These are phyloP conservation scores for Cirrhinus molitorella DNA, from an alignment of 2,797 vertebrate genomes.

Conservation along the genomic window DNA sequence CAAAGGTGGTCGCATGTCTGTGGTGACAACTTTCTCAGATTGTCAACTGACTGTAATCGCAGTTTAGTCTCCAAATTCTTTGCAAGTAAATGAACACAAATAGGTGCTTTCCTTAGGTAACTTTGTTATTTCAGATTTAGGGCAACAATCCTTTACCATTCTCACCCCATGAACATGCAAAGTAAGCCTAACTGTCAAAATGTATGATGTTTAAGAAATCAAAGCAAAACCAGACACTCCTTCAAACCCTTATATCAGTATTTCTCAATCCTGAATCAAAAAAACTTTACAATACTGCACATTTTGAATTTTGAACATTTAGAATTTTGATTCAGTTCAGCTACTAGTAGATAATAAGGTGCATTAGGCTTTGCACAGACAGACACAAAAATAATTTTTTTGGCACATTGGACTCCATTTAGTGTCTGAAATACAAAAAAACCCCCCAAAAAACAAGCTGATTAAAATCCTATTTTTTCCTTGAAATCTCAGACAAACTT, in stretches of 20 bases:
- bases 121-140: not conserved
- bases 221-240: not conserved
- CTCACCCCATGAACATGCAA: not conserved
- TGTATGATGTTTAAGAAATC: not conserved
- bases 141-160: not conserved
- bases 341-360: not conserved
- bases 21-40: constrained; percentile 20
- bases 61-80: not conserved
- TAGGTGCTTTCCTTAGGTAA: not conserved
- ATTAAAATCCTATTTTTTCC: not conserved
- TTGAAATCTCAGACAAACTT: not conserved
- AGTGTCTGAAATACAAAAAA: not conserved
- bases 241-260: not conserved
- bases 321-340: not conserved
- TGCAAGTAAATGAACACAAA: not conserved
- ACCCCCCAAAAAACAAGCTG: not conserved
- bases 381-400: not conserved
- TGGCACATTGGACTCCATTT: not conserved
- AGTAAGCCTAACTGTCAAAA: not conserved
- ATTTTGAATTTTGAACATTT: no score
- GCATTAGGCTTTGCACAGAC: not conserved
- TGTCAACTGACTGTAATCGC: not conserved
- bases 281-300: not conserved
- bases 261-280: not conserved
- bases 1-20: not conserved